These are phyloP conservation scores for Lepetodrilus schrolli DNA, from an alignment of 2,888 invertebrate species.

Conservation along the genomic window DNA sequence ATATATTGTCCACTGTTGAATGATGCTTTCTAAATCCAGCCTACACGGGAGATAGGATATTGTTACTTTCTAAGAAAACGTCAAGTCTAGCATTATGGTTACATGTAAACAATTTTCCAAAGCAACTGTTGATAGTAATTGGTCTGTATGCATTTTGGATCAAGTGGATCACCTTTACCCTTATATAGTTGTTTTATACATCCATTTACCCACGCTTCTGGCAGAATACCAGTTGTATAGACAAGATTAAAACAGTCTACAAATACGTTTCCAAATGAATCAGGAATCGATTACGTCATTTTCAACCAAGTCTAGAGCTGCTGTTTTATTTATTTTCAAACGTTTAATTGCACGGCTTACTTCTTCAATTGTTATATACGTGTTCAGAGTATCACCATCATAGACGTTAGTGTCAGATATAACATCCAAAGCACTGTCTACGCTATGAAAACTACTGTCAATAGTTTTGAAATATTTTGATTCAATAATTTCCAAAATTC, in stretches of 20 bases:
- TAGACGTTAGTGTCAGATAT: no score
- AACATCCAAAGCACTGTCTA: no score
- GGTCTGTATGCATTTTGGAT: not conserved
- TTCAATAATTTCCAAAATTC: no score
- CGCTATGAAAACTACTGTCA: no score
- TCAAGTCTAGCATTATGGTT: not conserved
- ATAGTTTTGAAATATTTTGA: no score
- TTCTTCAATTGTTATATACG: no score
- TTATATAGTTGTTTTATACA: no score
- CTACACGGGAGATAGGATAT: not conserved
- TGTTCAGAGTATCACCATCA: no score
- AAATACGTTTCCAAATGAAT: not conserved
- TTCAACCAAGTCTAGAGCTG: not conserved
- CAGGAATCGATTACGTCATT: not conserved
- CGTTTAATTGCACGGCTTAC: not conserved
- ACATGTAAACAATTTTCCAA: not conserved
- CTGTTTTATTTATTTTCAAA: not conserved
- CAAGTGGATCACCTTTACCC: not conserved
- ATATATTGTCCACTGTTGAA: not conserved
- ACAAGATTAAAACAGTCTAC: not conserved
- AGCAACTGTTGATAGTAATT: not conserved
- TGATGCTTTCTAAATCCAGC: not conserved
- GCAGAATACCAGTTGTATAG: not conserved
- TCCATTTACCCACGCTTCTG: not conserved
- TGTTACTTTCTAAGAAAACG: not conserved